Conservation (phyloP, 2,113 vertebrate genomes). For the Heptranchias perlo region DNA sequence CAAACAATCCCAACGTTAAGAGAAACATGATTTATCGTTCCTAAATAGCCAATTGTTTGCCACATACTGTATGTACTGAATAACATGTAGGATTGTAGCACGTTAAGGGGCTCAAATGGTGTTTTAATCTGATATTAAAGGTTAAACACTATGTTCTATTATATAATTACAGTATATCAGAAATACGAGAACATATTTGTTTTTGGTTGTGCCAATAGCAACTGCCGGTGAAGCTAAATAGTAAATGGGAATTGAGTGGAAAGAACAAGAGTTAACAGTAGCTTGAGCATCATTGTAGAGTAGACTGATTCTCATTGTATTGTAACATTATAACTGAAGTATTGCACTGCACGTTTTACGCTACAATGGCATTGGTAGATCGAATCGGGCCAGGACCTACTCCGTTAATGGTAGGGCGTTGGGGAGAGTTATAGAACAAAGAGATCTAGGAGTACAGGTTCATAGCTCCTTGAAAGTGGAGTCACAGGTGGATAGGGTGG, state of each 20-base stretch:
- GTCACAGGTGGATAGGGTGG: no score
- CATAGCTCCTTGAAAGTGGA: no score
- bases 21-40: no score
- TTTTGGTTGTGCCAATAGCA: neutral
- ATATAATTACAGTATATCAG: neutral
- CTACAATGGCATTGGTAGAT: neutral
- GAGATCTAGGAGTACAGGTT: no score
- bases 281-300: neutral
- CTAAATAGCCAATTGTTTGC: neutral
- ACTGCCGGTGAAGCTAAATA: neutral
- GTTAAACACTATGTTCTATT: neutral
- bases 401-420: no score
- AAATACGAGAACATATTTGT: neutral
- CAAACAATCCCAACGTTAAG: no score
- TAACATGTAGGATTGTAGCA: neutral
- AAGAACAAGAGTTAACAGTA: neutral
- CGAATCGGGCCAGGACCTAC: no score
- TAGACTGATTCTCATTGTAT: neutral
- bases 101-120: neutral
- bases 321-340: neutral
- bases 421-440: no score
- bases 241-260: neutral
- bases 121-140: neutral
- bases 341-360: neutral
- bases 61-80: neutral